Percentiles rank a stretch among this genome's conserved stretches.
Evolutionary conservation across 2,113 vertebrate genomes (phyloP).

Genomic region (Cebus imitator): DNA sequence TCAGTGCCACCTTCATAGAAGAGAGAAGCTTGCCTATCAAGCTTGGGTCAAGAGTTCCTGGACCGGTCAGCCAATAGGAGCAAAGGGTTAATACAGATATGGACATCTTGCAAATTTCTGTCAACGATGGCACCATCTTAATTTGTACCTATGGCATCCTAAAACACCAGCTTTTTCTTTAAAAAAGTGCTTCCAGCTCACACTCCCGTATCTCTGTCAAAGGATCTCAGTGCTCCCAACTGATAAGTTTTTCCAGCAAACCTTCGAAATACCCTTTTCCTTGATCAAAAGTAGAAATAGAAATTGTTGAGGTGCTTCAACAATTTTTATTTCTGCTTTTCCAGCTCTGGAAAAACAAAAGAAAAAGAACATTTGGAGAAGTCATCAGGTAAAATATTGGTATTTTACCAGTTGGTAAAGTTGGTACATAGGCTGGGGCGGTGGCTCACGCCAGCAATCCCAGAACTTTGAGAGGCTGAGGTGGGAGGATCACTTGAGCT

Average conservation of each 20-base stretch:
- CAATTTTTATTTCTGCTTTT: not conserved
- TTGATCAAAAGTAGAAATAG: not conserved
- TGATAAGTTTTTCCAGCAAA: not conserved
- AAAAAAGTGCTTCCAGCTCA: not conserved
- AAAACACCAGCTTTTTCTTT: slow-evolving; percentile 3
- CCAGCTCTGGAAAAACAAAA: slow-evolving; percentile 13
- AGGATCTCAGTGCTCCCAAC: not conserved
- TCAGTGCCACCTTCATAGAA: not conserved
- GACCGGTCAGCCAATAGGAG: not conserved
- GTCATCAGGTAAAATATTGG: not conserved
- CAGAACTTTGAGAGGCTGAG: too few relatives aligned
- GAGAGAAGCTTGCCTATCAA: not conserved
- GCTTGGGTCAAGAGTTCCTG: not conserved
- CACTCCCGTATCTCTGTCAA: not conserved
- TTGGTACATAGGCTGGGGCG: not conserved
- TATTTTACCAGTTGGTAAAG: not conserved
- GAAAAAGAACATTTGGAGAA: slow-evolving; percentile 19
- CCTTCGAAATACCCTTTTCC: not conserved
- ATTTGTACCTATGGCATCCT: not conserved
- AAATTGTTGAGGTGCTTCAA: not conserved
- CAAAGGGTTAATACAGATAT: not conserved
- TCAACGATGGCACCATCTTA: not conserved
- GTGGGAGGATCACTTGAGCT: too few relatives aligned
- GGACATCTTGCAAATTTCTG: not conserved
- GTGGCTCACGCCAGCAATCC: too few relatives aligned